Evolutionary conservation across 1,140 invertebrate genomes (phyloP), one percentile per base, ranked within the genome.

Genomic region (Pachyrhynchus sulphureomaculatus): DNA sequence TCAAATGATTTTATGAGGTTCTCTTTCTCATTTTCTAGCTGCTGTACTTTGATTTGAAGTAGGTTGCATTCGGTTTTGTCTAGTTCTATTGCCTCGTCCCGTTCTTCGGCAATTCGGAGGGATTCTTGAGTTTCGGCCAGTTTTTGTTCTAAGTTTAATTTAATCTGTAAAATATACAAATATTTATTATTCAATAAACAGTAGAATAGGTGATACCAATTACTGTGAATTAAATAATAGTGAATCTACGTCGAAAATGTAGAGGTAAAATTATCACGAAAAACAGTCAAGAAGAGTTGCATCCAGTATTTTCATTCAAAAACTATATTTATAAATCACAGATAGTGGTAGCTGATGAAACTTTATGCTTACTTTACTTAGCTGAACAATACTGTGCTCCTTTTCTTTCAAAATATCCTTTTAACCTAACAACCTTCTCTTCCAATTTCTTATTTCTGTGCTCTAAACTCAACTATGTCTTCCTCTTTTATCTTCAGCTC

Each of bases 401-500:
- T 68, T 64, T 18, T 57, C 49, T 17, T 55, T 29, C 15, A 66
- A 32, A n/a, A 24, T 44, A 36, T 3, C 42, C 45, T 32, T 66
- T 60, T 15, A 66, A 21, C 9, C 34, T 8, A 1, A 21, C 10
- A 15, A 63, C 29, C 56, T 63, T 63, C 20, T 55, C 49, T 21
- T 54, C 34, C 18, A 54, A 37, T 42, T 55, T 62, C 6, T n/a
- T 45, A 6, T 4, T 44, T 44, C 10, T 33, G 52, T 41, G 62
- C 29, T 44, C 55, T 58, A 34, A 71, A 34, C 13, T 57, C 53
- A 32, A 53, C 41, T 8, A 66, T 33, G 23, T 55, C 37, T 41
- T 69, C 57, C 49, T 72, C 52, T 32, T 33, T 65, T 13, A 61
- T 41, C 65, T 58, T 75, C 47, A 64, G 39, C 61, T 60, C 57